A percentile compares a stretch with the other conserved stretches of the same genome.
These are phyloP conservation scores for Leucozona laternaria DNA, from an alignment of 2,888 invertebrate genomes.

Conservation along the genomic window DNA sequence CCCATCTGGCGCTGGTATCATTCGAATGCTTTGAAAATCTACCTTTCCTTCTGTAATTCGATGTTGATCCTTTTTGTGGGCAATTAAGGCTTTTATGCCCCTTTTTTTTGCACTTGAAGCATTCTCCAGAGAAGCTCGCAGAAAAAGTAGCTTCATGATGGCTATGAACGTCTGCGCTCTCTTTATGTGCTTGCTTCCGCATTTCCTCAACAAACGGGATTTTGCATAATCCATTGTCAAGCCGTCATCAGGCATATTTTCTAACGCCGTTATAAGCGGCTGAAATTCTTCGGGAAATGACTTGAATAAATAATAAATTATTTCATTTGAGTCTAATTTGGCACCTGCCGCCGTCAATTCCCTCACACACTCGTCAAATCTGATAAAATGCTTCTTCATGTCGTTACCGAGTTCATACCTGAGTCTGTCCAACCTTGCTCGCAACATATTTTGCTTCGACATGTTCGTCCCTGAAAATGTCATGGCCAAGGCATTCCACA, in stretches of 20 bases:
- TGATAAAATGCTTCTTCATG: conserved; percentile 55
- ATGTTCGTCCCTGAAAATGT: conserved; percentile 64
- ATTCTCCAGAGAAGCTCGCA: conserved; percentile 23
- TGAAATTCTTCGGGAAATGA: conserved; percentile 45
- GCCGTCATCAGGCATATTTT: conserved; percentile 58
- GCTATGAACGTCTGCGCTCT: neutral
- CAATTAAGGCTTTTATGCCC: conserved; percentile 50
- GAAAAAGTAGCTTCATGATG: conserved; percentile 37
- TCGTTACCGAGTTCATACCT: conserved; percentile 51
- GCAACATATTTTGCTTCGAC: conserved; percentile 66
- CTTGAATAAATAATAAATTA: conserved; percentile 37
- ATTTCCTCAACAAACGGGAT: conserved; percentile 49
- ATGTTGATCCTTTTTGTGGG: conserved; percentile 21
- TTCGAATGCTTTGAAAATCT: neutral
- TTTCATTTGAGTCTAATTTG: conserved; percentile 38
- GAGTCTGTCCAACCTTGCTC: conserved; percentile 14
- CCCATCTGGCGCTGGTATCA: conserved; percentile 13
- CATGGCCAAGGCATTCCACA: conserved; percentile 47
- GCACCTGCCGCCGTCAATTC: conserved; percentile 47
- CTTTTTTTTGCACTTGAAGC: conserved; percentile 43
- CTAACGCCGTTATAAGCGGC: conserved; percentile 53
- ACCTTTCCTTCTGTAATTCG: neutral
- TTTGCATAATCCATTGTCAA: conserved; percentile 49
- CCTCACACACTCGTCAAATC: conserved; percentile 46
- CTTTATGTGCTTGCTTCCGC: conserved; percentile 28